phyloP scores from a whole-genome alignment of 1,140 invertebrate species.

The Sitophilus oryzae region DNA sequence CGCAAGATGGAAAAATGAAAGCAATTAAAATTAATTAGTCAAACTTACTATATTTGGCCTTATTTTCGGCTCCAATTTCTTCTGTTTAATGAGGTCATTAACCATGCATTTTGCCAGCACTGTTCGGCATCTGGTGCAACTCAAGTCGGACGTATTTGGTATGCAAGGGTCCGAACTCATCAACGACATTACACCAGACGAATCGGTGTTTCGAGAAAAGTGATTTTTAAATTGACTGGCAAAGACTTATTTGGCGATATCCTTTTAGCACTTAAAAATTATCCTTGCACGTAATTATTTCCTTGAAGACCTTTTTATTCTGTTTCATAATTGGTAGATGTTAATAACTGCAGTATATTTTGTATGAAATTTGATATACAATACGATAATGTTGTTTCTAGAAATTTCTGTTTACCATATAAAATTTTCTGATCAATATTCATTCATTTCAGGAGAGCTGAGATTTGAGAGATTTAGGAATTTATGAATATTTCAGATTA shows the following conservation, averaged over 20 bases:
- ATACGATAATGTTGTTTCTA: too few relatives aligned
- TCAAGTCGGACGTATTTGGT: slow-evolving; percentile 8
- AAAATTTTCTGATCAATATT: too few relatives aligned
- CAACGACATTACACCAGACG: slow-evolving; percentile 14
- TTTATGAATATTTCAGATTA: too few relatives aligned
- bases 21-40: not conserved
- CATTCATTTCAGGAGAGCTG: too few relatives aligned
- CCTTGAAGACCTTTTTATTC: too few relatives aligned
- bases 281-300: too few relatives aligned
- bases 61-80: not conserved
- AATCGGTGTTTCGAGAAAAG: slow-evolving; percentile 9
- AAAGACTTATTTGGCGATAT: slow-evolving; percentile 11
- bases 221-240: slow-evolving; percentile 6
- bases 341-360: too few relatives aligned
- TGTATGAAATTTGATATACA: too few relatives aligned
- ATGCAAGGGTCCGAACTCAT: slow-evolving; percentile 16
- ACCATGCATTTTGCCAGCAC: slow-evolving; percentile 11
- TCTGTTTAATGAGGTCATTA: slow-evolving; percentile 4
- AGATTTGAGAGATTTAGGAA: too few relatives aligned
- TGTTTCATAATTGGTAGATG: too few relatives aligned
- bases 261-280: slow-evolving; percentile 10
- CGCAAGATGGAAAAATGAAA: too few relatives aligned
- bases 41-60: not conserved
- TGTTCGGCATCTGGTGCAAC: slow-evolving; percentile 2
- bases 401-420: too few relatives aligned